These are phyloP conservation scores for Spinus olivaceus DNA, from an alignment of 2,797 vertebrate genomes.

Conservation along the genomic window DNA sequence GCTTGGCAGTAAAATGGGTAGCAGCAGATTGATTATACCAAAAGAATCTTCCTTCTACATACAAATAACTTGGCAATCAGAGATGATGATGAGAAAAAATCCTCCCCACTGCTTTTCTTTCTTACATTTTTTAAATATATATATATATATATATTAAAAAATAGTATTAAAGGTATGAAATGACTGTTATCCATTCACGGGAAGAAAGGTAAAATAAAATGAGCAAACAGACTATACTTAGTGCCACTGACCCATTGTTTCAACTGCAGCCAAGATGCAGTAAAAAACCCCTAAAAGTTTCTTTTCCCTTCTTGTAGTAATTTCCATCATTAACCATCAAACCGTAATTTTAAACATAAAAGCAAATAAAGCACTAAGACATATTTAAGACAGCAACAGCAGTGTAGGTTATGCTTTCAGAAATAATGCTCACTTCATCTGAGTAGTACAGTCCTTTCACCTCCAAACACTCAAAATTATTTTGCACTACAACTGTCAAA, in stretches of 20 bases:
- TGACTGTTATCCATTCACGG: not conserved
- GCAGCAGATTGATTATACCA: slow-evolving; percentile 63
- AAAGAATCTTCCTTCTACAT: slow-evolving; percentile 57
- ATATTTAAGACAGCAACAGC: not conserved
- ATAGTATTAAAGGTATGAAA: not conserved
- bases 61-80: slow-evolving; percentile 55
- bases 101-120: not conserved
- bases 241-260: not conserved
- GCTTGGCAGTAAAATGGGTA: slow-evolving; percentile 69
- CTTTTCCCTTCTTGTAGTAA: not conserved
- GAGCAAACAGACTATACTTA: not conserved
- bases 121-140: not conserved
- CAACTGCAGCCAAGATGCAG: not conserved
- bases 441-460: not conserved
- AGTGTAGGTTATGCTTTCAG: not conserved
- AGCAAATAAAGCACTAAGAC: not conserved
- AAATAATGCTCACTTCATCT: not conserved
- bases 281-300: not conserved
- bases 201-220: slow-evolving; percentile 9
- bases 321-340: not conserved
- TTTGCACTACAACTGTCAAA: not conserved
- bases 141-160: not conserved
- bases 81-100: slow-evolving; percentile 17
- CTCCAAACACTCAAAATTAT: not conserved
- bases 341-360: not conserved